Conservation (phyloP, 2,797 vertebrate species). For the Sebastes matsubarae region DNA sequence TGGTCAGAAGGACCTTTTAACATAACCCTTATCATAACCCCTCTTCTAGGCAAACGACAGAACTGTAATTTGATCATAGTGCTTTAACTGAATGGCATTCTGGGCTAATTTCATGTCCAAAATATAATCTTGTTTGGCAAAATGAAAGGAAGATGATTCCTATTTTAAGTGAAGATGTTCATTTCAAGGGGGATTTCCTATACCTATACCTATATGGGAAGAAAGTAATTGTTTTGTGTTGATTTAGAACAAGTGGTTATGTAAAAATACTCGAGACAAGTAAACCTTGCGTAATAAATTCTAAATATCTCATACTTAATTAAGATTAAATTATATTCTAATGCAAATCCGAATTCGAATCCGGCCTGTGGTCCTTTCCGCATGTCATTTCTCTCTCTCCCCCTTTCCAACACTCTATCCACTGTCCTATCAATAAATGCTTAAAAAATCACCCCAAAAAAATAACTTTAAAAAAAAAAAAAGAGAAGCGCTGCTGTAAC, state of each 20-base stretch:
- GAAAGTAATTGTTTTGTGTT: neutral
- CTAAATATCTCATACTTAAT: neutral
- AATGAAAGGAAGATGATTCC: constrained; percentile 18
- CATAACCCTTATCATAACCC: neutral
- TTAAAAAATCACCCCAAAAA: no score
- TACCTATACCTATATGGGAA: neutral
- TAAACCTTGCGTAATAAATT: neutral
- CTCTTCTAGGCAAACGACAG: neutral
- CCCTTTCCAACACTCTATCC: no score
- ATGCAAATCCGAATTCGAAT: no score
- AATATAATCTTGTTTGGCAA: constrained; percentile 28
- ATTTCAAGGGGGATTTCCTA: neutral
- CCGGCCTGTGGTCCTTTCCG: no score
- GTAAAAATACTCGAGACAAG: neutral
- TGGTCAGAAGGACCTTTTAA: constrained; percentile 79
- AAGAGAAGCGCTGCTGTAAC: neutral
- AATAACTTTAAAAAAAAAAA: no score
- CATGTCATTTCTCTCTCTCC: no score
- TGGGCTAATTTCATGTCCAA: neutral
- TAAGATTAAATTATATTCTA: neutral
- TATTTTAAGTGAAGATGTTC: neutral
- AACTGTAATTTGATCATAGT: neutral
- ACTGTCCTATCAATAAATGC: no score
- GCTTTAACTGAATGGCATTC: neutral
- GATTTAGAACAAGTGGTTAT: neutral